A percentile compares a stretch with the other conserved stretches of the same genome.
Conservation (phyloP, 2,113 vertebrate species). For the Hypomesus transpacificus region DNA sequence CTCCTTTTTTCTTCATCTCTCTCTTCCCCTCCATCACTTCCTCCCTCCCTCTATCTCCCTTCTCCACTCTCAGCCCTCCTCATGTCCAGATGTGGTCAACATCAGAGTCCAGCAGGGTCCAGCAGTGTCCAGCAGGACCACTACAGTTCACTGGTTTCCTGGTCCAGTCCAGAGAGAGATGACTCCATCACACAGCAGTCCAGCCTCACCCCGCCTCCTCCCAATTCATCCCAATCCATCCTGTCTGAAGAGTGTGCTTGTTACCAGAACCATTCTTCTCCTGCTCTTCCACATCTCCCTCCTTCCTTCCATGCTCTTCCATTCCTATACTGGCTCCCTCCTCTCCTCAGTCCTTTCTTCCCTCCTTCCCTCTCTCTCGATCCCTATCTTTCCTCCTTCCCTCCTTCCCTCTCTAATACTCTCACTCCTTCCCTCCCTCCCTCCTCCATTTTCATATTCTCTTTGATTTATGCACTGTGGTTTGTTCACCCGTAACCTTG, state of each 20-base stretch:
- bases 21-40: conserved; percentile 28
- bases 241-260: no score
- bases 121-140: conserved; percentile 20
- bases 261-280: no score
- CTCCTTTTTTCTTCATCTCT: not conserved
- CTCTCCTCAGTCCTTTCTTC: not conserved
- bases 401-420: not conserved
- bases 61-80: conserved; percentile 33
- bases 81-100: conserved; percentile 58
- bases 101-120: conserved; percentile 16
- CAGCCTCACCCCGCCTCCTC: no score
- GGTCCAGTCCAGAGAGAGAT: conserved; percentile 16
- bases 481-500: conserved; percentile 33
- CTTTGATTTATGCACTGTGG: conserved; percentile 40
- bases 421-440: not conserved
- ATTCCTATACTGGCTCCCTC: no score
- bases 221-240: no score
- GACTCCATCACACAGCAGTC: conserved; percentile 12
- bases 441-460: conserved; percentile 28
- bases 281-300: no score
- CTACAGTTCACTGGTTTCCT: conserved; percentile 12
- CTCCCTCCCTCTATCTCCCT: conserved; percentile 34
- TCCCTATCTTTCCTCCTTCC: not conserved
- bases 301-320: no score
- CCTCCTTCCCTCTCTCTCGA: not conserved